Evolutionary conservation across 2,797 vertebrate genomes (phyloP), one percentile per base, ranked within the genome.

Genomic region (Chiroxiphia lanceolata): DNA sequence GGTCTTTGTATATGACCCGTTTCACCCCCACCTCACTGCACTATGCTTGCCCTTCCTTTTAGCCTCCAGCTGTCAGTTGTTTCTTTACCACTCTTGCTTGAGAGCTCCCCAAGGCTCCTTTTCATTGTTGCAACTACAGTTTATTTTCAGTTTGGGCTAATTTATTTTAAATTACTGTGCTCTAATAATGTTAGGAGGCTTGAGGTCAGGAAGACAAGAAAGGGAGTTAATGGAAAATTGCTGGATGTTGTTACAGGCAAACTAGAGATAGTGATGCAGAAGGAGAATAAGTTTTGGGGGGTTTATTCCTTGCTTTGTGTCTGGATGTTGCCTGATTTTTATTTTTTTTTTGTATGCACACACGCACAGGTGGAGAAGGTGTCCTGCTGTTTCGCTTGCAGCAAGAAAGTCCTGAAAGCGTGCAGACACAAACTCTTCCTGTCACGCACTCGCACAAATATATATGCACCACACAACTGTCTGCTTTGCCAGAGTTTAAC

Each of bases 141-240:
- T 93, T 70, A 18, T 60, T 65, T 90, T 88, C 83, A 53, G 33
- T 89, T 94, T 54, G 50, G 57, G 71, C 85, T 95, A 92, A 93
- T 90, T 92, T 90, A 34, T 87, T 90, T 89, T 88, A 83, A 83
- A 50, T 87, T 89, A 51, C 53, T 45, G 15, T 17, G 11, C 81
- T 94, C 42, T 83, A 81, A 85, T 87, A 83, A 83, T 60, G 36
- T 68, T 87, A 77, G 61, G 53, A 89, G 57, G 75, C 93, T 95
- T 78, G 90, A 85, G 90, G 78, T 85, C 77, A 92, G 57, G 54
- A 72, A 95, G 50, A 40, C 31, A 87, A 85, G 82, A 89, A 78
- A 79, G 65, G 74, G 59, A 76, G 65, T 70, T 92, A 92, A 77
- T 84, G 65, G 88, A 75, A 78, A 85, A 85, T 38, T 59, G 20